phyloP scores from a whole-genome alignment of 2,797 vertebrate genomes.

The Channa striata region DNA sequence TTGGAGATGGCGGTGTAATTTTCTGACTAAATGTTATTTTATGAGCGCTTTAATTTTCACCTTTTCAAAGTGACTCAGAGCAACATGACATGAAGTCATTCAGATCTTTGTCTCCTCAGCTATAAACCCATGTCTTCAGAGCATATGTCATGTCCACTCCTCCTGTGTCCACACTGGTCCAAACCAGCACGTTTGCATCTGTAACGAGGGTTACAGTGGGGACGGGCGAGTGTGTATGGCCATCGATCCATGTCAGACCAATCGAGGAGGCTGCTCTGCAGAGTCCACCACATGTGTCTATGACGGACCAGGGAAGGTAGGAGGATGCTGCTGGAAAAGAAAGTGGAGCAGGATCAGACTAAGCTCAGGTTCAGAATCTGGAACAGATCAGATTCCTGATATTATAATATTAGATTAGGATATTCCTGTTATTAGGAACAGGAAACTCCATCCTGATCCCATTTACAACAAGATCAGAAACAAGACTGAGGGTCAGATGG shows the following conservation, averaged over 20 bases:
- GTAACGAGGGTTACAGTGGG: constrained; percentile 86
- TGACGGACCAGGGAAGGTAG: constrained; percentile 90
- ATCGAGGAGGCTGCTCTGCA: constrained; percentile 83
- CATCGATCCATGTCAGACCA: constrained; percentile 88
- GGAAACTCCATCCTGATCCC: no score
- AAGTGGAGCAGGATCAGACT: background rate
- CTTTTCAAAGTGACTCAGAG: background rate
- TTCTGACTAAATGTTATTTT: no score
- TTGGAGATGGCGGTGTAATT: no score
- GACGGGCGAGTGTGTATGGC: constrained; percentile 90
- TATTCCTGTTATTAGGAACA: no score
- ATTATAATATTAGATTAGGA: no score
- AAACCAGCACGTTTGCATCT: constrained; percentile 86
- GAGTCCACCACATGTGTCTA: constrained; percentile 86
- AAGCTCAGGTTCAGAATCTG: no score
- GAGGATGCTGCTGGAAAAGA: background rate
- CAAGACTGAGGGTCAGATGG: background rate
- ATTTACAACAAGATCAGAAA: background rate
- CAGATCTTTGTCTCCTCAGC: constrained; percentile 76
- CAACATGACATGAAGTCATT: background rate
- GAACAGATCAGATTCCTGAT: no score
- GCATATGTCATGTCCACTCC: constrained; percentile 84
- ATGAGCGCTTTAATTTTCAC: no score
- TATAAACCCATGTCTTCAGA: constrained; percentile 88
- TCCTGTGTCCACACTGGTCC: constrained; percentile 88